A percentile compares a stretch with the other conserved stretches of the same genome.
Evolutionary conservation across 2,888 invertebrate species (phyloP).

Genomic region (Mythimna pallens): DNA sequence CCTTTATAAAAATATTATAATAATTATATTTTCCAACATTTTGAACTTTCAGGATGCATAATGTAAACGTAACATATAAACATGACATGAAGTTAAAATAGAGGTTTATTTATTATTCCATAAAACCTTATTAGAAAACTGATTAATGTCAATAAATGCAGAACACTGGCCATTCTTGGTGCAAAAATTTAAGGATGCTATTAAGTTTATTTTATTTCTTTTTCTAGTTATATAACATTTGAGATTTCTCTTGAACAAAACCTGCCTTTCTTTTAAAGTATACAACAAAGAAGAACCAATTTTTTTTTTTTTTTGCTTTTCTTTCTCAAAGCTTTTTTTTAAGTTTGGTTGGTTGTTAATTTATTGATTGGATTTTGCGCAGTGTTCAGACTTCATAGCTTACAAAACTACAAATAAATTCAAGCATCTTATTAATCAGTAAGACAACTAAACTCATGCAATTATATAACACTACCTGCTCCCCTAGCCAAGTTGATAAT

Average conservation of each 20-base stretch:
- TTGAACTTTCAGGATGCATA: not conserved
- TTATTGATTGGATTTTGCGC: no score
- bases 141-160: no score
- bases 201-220: not conserved
- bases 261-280: not conserved
- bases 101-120: not conserved
- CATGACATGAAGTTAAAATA: not conserved
- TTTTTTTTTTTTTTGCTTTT: not conserved
- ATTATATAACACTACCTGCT: no score
- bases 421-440: no score
- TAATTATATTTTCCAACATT: no score
- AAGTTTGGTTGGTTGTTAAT: no score
- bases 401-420: no score
- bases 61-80: no score
- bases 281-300: not conserved
- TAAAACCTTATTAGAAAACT: not conserved
- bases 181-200: not conserved
- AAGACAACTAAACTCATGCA: no score
- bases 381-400: no score
- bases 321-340: not conserved
- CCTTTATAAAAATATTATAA: no score
- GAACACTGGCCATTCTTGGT: not conserved
- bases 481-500: no score
- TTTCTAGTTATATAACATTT: not conserved
- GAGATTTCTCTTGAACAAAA: not conserved